A percentile compares a stretch with the other conserved stretches of the same genome.
phyloP scores from a whole-genome alignment of 2,797 vertebrate genomes.

The Molossus alvarezi region DNA sequence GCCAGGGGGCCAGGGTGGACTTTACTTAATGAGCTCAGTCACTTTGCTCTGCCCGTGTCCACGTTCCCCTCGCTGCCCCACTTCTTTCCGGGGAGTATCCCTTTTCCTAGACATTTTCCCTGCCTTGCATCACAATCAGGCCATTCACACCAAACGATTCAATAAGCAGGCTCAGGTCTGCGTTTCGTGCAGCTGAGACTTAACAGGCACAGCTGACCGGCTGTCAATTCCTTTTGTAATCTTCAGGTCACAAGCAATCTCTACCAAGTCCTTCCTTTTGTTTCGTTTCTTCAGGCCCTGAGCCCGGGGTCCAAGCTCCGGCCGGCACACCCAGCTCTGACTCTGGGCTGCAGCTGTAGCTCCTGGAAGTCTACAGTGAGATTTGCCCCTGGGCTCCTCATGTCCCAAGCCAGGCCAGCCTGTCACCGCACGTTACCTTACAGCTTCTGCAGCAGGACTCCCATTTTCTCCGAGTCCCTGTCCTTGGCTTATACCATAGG shows the following conservation, averaged over 20 bases:
- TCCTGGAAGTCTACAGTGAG: not conserved
- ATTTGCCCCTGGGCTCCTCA: not conserved
- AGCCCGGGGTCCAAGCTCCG: not conserved
- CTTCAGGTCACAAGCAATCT: not conserved
- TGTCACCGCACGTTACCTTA: not conserved
- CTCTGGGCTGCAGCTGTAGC: not conserved
- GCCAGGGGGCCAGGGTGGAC: not conserved
- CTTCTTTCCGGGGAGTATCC: not conserved
- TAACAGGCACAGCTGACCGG: not conserved
- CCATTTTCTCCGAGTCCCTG: not conserved
- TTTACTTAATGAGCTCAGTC: not conserved
- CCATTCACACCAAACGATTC: not conserved
- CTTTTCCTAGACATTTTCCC: slow-evolving; percentile 18
- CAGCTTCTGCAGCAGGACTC: not conserved
- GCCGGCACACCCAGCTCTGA: not conserved
- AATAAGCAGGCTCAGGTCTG: not conserved
- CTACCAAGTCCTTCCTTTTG: not conserved
- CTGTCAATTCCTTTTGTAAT: not conserved
- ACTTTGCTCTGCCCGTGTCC: not conserved
- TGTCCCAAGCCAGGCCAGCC: not conserved
- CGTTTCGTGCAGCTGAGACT: not conserved
- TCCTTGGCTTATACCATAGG: not conserved
- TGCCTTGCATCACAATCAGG: not conserved
- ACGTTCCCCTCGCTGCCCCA: not conserved
- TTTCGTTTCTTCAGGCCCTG: not conserved